Conservation (phyloP, 2,797 vertebrate species). For the Sparus aurata region DNA sequence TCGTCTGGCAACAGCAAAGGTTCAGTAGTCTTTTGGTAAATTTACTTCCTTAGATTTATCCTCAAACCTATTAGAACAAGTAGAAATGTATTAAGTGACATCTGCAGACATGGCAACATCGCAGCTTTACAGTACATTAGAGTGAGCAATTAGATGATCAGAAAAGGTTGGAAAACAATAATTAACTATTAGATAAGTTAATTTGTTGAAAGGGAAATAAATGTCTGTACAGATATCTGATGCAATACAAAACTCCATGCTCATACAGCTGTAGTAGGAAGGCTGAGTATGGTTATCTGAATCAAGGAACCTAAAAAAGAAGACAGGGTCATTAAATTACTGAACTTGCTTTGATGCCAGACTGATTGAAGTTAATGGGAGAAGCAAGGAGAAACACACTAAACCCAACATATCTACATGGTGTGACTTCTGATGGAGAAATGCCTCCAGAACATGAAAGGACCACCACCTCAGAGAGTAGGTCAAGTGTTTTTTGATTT, state of each 20-base stretch:
- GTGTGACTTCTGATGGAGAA: too few relatives aligned
- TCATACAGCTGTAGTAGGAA: background rate
- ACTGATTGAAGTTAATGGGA: too few relatives aligned
- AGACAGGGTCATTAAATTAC: too few relatives aligned
- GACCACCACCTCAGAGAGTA: too few relatives aligned
- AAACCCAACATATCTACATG: too few relatives aligned
- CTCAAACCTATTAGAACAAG: background rate
- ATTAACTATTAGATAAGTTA: background rate
- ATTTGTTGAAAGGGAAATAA: background rate
- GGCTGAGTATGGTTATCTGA: background rate
- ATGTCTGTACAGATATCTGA: background rate
- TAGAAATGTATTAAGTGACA: background rate
- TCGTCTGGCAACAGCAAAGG: slow-evolving; percentile 3
- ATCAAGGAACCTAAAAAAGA: too few relatives aligned
- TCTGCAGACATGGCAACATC: background rate
- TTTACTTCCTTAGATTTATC: too few relatives aligned
- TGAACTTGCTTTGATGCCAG: too few relatives aligned
- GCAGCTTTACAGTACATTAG: background rate
- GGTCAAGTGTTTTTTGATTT: too few relatives aligned
- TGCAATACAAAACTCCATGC: background rate
- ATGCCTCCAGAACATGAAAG: too few relatives aligned
- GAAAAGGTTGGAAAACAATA: too few relatives aligned
- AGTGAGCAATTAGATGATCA: background rate
- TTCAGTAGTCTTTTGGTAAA: background rate
- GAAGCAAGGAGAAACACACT: too few relatives aligned